Evolutionary conservation across 2,888 invertebrate species (phyloP).

Genomic region (Epinotia bilunana): DNA sequence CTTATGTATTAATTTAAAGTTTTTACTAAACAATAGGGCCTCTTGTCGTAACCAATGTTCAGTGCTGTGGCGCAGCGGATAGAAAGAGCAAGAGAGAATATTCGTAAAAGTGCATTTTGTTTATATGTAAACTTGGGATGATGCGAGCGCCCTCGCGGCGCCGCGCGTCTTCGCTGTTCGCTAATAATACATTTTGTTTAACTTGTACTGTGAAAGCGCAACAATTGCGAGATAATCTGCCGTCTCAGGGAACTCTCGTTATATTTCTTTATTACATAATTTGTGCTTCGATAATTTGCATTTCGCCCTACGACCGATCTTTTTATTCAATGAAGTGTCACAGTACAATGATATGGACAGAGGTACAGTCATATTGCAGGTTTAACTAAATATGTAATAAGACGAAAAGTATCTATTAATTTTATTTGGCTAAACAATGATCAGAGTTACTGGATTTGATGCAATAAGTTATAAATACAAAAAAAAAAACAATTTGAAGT

Average conservation of each 20-base stretch:
- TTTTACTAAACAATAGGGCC: too few species aligned
- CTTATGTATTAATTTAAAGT: too few species aligned
- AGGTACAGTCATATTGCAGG: too few species aligned
- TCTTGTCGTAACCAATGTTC: too few species aligned
- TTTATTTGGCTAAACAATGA: background rate
- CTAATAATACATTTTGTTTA: slow-evolving; percentile 64
- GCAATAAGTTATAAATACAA: background rate
- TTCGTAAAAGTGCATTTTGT: slow-evolving; percentile 31
- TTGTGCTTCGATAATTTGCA: background rate
- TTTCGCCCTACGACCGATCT: too few species aligned
- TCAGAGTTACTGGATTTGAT: background rate
- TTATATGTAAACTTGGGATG: slow-evolving; percentile 16
- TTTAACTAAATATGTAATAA: too few species aligned
- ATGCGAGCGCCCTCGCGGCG: slow-evolving; percentile 44
- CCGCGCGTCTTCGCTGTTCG: slow-evolving; percentile 55
- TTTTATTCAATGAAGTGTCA: too few species aligned
- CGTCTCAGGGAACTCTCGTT: slow-evolving; percentile 7
- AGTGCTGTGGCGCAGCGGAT: background rate
- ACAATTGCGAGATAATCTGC: slow-evolving; percentile 30
- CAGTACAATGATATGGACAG: too few species aligned
- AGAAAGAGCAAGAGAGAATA: background rate
- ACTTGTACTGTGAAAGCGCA: slow-evolving; percentile 45
- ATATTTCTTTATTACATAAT: background rate
- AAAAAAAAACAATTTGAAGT: slow-evolving; percentile 4
- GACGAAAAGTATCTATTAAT: background rate